Base-by-base conservation (phyloP, 2,888 invertebrate species). In the Pachymerium ferrugineum region DNA sequence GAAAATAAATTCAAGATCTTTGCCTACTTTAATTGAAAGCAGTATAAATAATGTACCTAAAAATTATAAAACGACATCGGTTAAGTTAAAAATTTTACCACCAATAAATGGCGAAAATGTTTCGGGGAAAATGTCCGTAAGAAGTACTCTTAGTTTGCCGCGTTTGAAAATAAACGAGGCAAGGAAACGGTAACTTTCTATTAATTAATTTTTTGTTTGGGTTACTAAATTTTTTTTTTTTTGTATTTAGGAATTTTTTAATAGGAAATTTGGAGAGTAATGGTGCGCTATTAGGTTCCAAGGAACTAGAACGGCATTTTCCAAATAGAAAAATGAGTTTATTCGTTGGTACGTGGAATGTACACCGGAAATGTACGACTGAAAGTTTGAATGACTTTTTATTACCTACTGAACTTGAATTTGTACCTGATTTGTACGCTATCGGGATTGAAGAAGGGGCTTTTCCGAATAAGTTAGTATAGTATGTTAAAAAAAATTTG, bases 331-430 rank as follows among this genome's bases (percentile, higher is more conserved):
- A 93, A 83, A 87, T 95, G 0, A 90, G 89, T 77, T 88, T 97
- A 79, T 95, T 94, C 86, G 89, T 95, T 74, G 95, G 93, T 5
- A 93, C 94, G 28, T 97, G 97, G 96, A 97, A 97, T 82, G 96
- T 97, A 94, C 95, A 94, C 83, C 10, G 29, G 8, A 29, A 47
- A 8, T n/a, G 19, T 28, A 16, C 14, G 19, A n/a, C 14, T 16
- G 71, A 70, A 1, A 10, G 35, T 0, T 83, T 97, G 79, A 92
- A 94, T 79, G 94, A 96, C 82, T 93, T 97, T 81, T 89, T 97
- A 79, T 86, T 96, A 76, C 95, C 96, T 0, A 88, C 89, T 70
- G 88, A 89, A 80, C 88, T 94, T 77, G 90, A 92, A 78, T 90
- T 92, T 83, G 89, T 96, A 30, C 84, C 84, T 25, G 97, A 97